A percentile compares a stretch with the other conserved stretches of the same genome.
Evolutionary conservation across 1,140 invertebrate species (phyloP).

Genomic region (Sipha flava): DNA sequence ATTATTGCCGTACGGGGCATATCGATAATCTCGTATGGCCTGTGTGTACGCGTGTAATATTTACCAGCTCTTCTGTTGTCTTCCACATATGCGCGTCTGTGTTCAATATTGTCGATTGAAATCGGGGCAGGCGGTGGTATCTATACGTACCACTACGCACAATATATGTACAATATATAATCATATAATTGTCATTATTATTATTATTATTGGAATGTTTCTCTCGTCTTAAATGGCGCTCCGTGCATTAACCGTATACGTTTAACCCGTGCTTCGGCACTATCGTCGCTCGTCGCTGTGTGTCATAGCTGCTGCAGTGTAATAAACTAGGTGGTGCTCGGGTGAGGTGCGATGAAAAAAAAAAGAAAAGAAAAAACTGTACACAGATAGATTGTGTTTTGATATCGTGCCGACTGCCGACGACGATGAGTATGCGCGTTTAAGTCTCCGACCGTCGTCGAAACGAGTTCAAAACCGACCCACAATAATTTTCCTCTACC

Average conservation of each 20-base stretch:
- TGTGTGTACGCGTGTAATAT: not conserved
- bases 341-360: not conserved
- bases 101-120: no score
- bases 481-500: not conserved
- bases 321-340: not conserved
- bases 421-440: conserved; percentile 19
- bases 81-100: no score
- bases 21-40: not conserved
- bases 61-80: no score
- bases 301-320: no score
- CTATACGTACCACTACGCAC: no score
- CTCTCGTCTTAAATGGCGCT: not conserved
- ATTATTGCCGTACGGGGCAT: not conserved
- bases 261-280: not conserved
- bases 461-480: not conserved
- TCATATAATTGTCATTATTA: no score
- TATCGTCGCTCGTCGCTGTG: no score
- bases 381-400: conserved; percentile 16
- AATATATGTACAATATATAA: no score
- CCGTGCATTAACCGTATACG: not conserved
- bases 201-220: not conserved
- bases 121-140: no score
- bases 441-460: conserved; percentile 9
- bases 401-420: not conserved
- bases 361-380: not conserved